Evolutionary conservation across 2,888 invertebrate genomes (phyloP), one percentile per base, ranked within the genome.

Genomic region (Orthosia cruda): DNA sequence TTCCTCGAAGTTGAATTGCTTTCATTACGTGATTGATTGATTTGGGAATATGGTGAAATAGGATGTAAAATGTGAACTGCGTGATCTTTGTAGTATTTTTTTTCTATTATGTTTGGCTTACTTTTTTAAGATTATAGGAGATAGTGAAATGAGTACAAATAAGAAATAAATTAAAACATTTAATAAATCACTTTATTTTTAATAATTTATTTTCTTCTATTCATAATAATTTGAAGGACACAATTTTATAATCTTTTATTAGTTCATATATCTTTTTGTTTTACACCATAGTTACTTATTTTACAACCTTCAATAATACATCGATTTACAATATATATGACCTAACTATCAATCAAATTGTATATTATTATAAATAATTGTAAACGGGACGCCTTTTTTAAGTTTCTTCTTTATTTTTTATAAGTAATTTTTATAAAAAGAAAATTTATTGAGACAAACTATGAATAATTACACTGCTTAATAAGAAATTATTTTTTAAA

Each of bases 131-230:
- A 62, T 47, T 62, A 4, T 26, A 15, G 68, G 69, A n/a, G 18
- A 5, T 13, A 62, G 15, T 23, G 18, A 77, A 79, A 77, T 52
- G n/a, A 77, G 13, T 16, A 82, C 54, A 71, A 83, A 40, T 61
- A 68, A 79, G n/a, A 74, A 81, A 78, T 71, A 77, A 86, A 85
- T 73, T 66, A 72, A 87, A 87, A 89, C 86, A 87, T 92, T 93
- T 92, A 92, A 89, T 93, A 93, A 93, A 93, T 87, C 85, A 87
- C 88, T 93, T 93, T 92, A 92, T 92, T 91, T 83, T 88, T 80
- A 85, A 86, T 88, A 85, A 83, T 92, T 92, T 92, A 93, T 90
- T 78, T 89, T 88, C 84, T 85, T 81, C 85, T 76, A 87, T 90
- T 90, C 91, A 90, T 88, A 83, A 88, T 90, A 91, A 87, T 89